A percentile compares a stretch with the other conserved stretches of the same genome.
Evolutionary conservation across 2,113 vertebrate species (phyloP).

Genomic region (Sinocyclocheilus anshuiensis): DNA sequence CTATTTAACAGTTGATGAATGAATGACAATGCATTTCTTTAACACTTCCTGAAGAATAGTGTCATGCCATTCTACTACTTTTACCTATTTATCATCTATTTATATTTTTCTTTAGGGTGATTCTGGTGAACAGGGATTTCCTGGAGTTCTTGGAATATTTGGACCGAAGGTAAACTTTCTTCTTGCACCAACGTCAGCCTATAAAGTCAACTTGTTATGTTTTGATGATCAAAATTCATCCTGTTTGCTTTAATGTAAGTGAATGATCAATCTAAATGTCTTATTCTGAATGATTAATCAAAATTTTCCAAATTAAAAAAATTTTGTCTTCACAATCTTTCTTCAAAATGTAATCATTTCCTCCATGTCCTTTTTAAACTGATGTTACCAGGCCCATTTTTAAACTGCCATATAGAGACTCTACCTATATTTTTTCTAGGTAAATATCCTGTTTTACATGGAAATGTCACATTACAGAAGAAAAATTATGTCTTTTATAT

Average conservation of each 20-base stretch:
- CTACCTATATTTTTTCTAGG: neutral
- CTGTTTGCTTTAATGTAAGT: neutral
- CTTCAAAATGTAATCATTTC: neutral
- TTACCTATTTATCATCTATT: neutral
- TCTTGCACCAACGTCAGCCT: neutral
- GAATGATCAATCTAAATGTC: neutral
- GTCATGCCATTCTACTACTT: neutral
- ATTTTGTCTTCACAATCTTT: neutral
- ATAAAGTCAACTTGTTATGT: neutral
- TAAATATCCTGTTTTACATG: neutral
- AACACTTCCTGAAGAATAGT: neutral
- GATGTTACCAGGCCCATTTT: neutral
- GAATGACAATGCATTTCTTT: neutral
- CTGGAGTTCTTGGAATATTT: constrained; percentile 86
- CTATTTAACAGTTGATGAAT: neutral
- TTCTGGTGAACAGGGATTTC: constrained; percentile 84
- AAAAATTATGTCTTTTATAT: neutral
- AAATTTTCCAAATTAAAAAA: neutral
- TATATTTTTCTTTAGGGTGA: constrained; percentile 78
- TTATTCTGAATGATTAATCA: neutral
- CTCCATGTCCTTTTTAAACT: neutral
- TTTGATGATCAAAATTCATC: neutral
- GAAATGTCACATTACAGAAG: neutral
- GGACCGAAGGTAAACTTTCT: constrained; percentile 86
- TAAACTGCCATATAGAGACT: neutral